Conservation (phyloP, 1,140 invertebrate species). For the Spodoptera frugiperda region DNA sequence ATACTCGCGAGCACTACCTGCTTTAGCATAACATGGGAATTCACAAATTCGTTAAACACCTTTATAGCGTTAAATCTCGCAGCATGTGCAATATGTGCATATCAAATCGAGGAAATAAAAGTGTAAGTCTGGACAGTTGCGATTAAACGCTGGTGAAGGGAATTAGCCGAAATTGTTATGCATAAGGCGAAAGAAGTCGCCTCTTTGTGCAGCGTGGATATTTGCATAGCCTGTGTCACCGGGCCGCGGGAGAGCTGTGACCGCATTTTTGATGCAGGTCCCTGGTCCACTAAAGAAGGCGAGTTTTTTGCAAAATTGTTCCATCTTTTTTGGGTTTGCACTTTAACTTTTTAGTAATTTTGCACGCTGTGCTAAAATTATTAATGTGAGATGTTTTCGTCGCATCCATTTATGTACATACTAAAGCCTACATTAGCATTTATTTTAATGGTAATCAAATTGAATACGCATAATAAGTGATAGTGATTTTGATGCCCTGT, state of each 20-base stretch:
- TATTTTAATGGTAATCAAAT: no score
- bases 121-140: background rate
- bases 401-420: no score
- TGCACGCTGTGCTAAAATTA: conserved; percentile 13
- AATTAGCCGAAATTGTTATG: conserved; percentile 46
- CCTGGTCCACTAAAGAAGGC: conserved; percentile 1
- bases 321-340: conserved; percentile 2
- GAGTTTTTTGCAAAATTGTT: conserved; percentile 26
- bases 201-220: conserved; percentile 19
- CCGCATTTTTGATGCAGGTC: conserved; percentile 41
- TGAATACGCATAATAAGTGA: no score
- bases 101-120: background rate
- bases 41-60: background rate
- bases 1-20: background rate
- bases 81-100: background rate
- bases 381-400: conserved; percentile 8
- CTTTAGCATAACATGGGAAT: background rate
- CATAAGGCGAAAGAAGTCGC: conserved; percentile 36
- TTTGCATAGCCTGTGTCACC: conserved; percentile 39
- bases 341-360: conserved; percentile 30
- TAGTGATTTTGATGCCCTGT: no score
- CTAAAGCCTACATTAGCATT: no score
- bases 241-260: background rate
- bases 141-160: conserved; percentile 22
- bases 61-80: background rate